phyloP scores from a whole-genome alignment of 2,888 invertebrate genomes.

The Glyphotaelius pellucidus region DNA sequence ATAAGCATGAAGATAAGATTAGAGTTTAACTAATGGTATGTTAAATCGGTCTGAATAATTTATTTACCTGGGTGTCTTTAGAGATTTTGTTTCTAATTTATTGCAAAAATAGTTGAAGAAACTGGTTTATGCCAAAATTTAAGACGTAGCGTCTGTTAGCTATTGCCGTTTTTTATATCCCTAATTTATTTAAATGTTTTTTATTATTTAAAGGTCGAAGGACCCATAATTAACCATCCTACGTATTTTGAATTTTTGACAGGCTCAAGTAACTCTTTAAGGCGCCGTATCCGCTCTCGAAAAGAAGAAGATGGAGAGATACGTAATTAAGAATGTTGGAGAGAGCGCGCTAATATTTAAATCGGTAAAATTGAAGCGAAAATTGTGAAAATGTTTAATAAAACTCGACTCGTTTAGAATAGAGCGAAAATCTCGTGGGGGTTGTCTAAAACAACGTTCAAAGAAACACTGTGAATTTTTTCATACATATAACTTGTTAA shows the following conservation, averaged over 20 bases:
- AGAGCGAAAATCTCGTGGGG: too few relatives aligned
- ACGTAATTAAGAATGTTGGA: too few relatives aligned
- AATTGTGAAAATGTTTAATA: too few relatives aligned
- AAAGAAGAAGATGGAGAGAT: too few relatives aligned
- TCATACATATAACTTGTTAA: too few relatives aligned
- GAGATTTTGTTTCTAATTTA: conserved; percentile 2
- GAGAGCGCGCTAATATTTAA: too few relatives aligned
- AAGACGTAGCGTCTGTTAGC: neutral
- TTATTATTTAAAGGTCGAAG: neutral
- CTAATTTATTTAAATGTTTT: neutral
- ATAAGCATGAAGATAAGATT: neutral
- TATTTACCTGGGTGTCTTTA: neutral
- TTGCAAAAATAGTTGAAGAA: neutral
- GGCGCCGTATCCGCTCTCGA: too few relatives aligned
- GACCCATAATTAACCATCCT: neutral
- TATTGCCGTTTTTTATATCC: neutral
- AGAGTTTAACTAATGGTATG: neutral
- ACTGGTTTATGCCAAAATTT: conserved; percentile 2
- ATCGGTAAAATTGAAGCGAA: too few relatives aligned
- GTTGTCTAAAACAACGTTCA: too few relatives aligned
- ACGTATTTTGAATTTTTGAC: neutral
- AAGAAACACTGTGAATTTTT: too few relatives aligned
- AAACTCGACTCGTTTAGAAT: too few relatives aligned
- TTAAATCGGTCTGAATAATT: neutral
- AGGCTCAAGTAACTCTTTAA: too few relatives aligned